These are phyloP conservation scores for Pluvialis apricaria DNA, from an alignment of 2,113 vertebrate genomes.

Conservation along the genomic window DNA sequence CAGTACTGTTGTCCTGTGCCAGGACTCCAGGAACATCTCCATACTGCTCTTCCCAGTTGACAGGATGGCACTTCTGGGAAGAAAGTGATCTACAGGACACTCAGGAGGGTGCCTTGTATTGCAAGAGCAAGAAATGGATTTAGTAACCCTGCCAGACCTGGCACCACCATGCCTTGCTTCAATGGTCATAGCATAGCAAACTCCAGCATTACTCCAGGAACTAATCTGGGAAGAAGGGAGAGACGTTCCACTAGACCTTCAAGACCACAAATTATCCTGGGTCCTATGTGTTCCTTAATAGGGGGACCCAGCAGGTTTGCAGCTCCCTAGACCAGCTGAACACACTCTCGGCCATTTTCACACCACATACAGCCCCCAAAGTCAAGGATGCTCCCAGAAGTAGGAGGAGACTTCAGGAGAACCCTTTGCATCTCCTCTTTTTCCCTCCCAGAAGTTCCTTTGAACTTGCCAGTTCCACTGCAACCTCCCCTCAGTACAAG, in stretches of 20 bases:
- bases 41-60: not conserved
- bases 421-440: not conserved
- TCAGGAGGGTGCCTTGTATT: not conserved
- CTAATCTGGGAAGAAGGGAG: not conserved
- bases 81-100: not conserved
- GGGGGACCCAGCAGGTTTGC: not conserved
- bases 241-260: not conserved
- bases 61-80: not conserved
- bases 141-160: not conserved
- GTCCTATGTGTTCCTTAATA: not conserved
- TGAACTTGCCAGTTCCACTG: not conserved
- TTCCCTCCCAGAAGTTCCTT: not conserved
- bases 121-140: not conserved
- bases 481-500: not conserved
- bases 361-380: not conserved
- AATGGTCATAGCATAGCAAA: accelerated
- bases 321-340: not conserved
- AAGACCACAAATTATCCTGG: not conserved
- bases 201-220: not conserved
- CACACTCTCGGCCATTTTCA: not conserved
- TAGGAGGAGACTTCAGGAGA: not conserved
- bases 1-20: accelerated
- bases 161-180: not conserved
- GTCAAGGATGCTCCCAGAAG: not conserved
- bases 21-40: not conserved